These are phyloP conservation scores for Oncorhynchus keta DNA, from an alignment of 2,113 vertebrate genomes.

Conservation along the genomic window DNA sequence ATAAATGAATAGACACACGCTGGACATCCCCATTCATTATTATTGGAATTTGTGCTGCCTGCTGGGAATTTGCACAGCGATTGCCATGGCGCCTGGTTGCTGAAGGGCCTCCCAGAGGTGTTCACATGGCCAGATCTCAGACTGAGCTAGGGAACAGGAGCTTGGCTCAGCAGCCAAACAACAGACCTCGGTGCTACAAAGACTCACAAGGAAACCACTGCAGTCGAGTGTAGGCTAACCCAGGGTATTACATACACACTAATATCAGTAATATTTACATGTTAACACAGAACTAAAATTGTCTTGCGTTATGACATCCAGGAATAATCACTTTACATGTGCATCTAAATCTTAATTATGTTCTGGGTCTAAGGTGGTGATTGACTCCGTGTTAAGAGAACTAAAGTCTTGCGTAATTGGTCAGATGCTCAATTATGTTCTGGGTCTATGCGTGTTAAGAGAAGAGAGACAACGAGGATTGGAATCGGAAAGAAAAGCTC, in stretches of 20 bases:
- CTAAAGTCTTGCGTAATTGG: no score
- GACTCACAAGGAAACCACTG: slow-evolving; percentile 9
- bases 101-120: slow-evolving; percentile 48
- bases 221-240: slow-evolving; percentile 34
- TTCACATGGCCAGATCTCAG: slow-evolving; percentile 45
- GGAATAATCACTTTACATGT: no score
- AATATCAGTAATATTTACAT: no score
- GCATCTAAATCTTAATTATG: no score
- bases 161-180: slow-evolving; percentile 26
- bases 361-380: no score
- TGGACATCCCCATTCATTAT: slow-evolving; percentile 68
- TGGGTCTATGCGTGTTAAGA: no score
- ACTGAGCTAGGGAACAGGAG: slow-evolving; percentile 43
- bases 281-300: no score
- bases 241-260: not conserved
- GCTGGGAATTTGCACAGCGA: slow-evolving; percentile 55
- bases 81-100: slow-evolving; percentile 44
- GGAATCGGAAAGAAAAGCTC: no score
- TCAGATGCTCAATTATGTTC: no score
- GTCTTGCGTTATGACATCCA: no score
- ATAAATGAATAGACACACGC: slow-evolving; percentile 60
- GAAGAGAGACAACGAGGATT: no score
- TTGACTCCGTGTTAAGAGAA: no score
- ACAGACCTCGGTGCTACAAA: slow-evolving; percentile 35
- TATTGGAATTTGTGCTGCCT: slow-evolving; percentile 57